Conservation (phyloP, 2,888 invertebrate species). For the Lucinisca nassula region DNA sequence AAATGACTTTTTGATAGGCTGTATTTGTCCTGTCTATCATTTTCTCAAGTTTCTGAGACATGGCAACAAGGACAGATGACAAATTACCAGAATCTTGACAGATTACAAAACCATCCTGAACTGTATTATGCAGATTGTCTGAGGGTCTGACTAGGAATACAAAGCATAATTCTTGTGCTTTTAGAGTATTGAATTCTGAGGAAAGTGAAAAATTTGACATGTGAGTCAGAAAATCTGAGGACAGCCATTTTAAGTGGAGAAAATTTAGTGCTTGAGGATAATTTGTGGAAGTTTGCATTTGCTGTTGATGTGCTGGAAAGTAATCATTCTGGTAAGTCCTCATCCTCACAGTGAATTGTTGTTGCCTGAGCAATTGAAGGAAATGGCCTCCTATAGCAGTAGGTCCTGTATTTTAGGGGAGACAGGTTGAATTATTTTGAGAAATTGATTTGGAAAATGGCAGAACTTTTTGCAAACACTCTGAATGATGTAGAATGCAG, state of each 20-base stretch:
- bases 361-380: too few species aligned
- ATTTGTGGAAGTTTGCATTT: neutral
- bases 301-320: neutral
- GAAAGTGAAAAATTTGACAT: neutral
- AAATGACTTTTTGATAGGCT: neutral
- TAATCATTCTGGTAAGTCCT: too few species aligned
- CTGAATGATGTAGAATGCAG: too few species aligned
- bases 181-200: neutral
- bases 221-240: neutral
- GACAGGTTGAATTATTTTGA: too few species aligned
- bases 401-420: too few species aligned
- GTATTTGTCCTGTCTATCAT: neutral
- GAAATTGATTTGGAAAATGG: too few species aligned
- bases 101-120: neutral
- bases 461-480: too few species aligned
- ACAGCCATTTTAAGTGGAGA: too few species aligned
- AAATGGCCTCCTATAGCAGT: too few species aligned
- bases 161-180: neutral
- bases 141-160: neutral
- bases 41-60: neutral
- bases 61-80: neutral
- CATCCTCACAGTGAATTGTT: too few species aligned
- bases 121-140: neutral
- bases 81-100: neutral
- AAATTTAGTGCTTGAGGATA: too few species aligned